Conservation (phyloP, 2,113 vertebrate genomes). For the Cyprinodon variegatus region DNA sequence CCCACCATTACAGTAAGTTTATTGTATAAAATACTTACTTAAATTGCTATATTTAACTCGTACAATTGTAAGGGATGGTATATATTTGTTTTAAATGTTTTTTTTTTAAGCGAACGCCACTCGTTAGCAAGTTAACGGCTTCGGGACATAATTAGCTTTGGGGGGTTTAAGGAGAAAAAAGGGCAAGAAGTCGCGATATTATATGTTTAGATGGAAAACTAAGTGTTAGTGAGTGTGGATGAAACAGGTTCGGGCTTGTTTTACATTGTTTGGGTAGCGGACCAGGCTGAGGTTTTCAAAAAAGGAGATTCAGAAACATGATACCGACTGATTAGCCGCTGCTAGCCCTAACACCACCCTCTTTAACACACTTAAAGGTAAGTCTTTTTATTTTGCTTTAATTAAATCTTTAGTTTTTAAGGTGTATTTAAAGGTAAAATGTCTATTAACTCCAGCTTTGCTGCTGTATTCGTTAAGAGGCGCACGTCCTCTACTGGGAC, state of each 20-base stretch:
- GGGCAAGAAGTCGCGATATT: neutral
- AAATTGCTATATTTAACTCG: rapidly evolving
- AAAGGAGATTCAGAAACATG: constrained; percentile 30
- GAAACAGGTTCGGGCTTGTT: constrained; percentile 34
- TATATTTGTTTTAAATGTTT: neutral
- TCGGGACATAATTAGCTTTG: neutral
- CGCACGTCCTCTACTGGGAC: constrained; percentile 7
- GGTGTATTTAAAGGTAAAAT: neutral
- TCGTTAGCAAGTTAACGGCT: constrained; percentile 47
- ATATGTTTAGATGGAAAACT: neutral
- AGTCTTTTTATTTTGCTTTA: neutral
- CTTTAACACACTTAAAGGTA: neutral
- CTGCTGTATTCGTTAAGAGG: neutral
- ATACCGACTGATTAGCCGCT: constrained; percentile 28
- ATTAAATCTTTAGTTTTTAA: neutral
- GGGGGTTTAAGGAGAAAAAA: neutral
- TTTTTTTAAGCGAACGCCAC: constrained; percentile 1
- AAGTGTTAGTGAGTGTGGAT: no score
- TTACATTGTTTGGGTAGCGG: constrained; percentile 41
- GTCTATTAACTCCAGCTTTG: neutral
- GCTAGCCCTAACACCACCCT: constrained; percentile 22
- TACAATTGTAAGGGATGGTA: neutral
- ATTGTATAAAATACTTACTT: rapidly evolving
- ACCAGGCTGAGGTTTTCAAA: constrained; percentile 5
- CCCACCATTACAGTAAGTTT: constrained; percentile 9